phyloP scores from a whole-genome alignment of 2,113 vertebrate species.

The Ceratotherium simum region DNA sequence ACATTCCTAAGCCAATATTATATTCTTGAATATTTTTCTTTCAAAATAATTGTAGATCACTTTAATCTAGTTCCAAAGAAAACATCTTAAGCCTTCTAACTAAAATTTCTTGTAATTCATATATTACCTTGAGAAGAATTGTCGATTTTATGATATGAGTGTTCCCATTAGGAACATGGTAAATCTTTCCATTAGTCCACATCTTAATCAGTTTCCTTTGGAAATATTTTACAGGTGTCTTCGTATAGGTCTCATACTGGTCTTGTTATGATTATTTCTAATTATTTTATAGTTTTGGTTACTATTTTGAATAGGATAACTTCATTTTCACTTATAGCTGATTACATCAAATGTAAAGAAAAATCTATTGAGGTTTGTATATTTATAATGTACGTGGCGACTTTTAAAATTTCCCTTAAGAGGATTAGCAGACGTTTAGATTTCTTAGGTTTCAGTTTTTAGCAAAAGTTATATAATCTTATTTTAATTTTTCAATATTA shows the following conservation, averaged over 20 bases:
- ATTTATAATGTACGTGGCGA: neutral
- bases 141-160: neutral
- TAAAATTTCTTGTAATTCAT: neutral
- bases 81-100: neutral
- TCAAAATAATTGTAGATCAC: neutral
- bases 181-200: neutral
- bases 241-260: neutral
- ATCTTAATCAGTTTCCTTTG: neutral
- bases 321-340: neutral
- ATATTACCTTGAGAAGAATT: neutral
- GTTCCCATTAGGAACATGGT: neutral
- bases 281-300: neutral
- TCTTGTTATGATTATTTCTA: neutral
- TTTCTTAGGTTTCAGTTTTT: neutral
- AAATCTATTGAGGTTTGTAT: neutral
- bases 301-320: neutral
- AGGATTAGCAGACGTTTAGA: neutral
- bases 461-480: neutral
- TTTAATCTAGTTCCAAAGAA: neutral
- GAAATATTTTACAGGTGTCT: conserved; percentile 2
- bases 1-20: neutral
- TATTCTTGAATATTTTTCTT: neutral
- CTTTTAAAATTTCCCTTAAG: neutral
- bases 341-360: neutral
- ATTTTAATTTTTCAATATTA: neutral